Base-by-base conservation (phyloP, 2,797 vertebrate genomes). In the Enteromius afrohamiltoni region DNA sequence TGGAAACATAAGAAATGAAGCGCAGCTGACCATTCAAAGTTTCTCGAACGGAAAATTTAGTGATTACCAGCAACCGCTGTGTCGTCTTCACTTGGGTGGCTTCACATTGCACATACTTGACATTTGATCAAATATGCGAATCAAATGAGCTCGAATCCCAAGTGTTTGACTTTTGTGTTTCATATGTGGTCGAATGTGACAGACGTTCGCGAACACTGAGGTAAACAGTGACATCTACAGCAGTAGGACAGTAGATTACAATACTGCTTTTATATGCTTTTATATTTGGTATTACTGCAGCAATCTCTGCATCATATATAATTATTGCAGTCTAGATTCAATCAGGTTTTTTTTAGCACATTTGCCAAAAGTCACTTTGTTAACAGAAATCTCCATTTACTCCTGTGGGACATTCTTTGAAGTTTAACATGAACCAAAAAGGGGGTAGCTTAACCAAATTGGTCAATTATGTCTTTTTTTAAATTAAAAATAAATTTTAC, bases 151-250 rank as follows among this genome's bases (percentile, higher is more conserved):
- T 64, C 31, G n/a, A 42, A 64, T 11, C 40, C 10, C 34, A 47
- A 6, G 19, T 51, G 70, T 67, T 65, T 53, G 4, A 17, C 79
- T n/a, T n/a, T 60, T 45, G 4, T 16, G 34, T 55, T 21, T 26
- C 29, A 37, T 6, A 17, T 5, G 58, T 47, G n/a, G n/a, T 31
- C 31, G 49, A 69, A 26, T 37, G 13, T 70, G 78, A 53, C 68
- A 73, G 51, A 70, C 23, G 23, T 49, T 19, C 34, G 55, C 4
- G 1, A 42, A 31, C 81, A 34, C 47, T n/a, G 81, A 83, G 58
- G 81, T 31, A 40, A 83, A 83, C 81, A 83, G 81, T 83, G 83
- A 79, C 83, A 79, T 84, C 83, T 84, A 79, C 83, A 79, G 74
- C 49, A 77, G 65, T 47, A 74, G 37, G 13, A 53, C 21, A 69